Conservation (phyloP, 2,797 vertebrate genomes). For the Sarcoramphus papa region DNA sequence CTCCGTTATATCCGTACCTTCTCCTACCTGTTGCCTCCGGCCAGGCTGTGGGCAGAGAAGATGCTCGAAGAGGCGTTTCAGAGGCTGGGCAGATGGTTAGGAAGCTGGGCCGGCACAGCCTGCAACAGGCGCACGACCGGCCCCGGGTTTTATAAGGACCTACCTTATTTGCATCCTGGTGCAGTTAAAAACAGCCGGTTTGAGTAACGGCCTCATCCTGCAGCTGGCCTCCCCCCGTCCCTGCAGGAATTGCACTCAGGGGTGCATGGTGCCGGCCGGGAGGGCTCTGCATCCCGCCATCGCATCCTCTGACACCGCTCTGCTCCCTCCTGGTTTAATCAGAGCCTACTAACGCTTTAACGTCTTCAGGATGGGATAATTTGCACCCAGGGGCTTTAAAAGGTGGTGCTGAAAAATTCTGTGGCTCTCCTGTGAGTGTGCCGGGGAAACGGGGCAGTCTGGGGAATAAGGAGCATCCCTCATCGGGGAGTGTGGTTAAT, state of each 20-base stretch:
- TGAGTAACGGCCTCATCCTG: background rate
- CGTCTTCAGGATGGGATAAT: background rate
- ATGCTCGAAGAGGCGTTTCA: background rate
- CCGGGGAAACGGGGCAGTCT: background rate
- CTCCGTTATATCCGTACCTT: background rate
- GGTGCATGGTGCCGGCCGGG: rapidly evolving
- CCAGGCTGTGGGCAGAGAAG: background rate
- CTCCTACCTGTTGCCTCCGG: background rate
- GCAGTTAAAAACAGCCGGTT: background rate
- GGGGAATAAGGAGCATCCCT: background rate
- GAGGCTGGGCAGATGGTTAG: background rate
- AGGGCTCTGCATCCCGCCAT: background rate
- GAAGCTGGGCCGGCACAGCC: background rate
- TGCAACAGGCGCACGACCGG: background rate
- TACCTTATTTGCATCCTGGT: background rate
- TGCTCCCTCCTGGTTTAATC: background rate
- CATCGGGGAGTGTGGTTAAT: background rate
- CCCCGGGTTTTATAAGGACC: background rate
- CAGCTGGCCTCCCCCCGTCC: background rate
- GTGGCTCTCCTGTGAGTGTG: rapidly evolving
- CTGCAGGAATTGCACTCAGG: background rate
- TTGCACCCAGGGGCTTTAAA: background rate
- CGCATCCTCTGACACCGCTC: rapidly evolving
- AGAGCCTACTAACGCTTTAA: background rate
- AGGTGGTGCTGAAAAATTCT: background rate